Conservation (phyloP, 2,797 vertebrate species). For the Pseudochromis fuscus region DNA sequence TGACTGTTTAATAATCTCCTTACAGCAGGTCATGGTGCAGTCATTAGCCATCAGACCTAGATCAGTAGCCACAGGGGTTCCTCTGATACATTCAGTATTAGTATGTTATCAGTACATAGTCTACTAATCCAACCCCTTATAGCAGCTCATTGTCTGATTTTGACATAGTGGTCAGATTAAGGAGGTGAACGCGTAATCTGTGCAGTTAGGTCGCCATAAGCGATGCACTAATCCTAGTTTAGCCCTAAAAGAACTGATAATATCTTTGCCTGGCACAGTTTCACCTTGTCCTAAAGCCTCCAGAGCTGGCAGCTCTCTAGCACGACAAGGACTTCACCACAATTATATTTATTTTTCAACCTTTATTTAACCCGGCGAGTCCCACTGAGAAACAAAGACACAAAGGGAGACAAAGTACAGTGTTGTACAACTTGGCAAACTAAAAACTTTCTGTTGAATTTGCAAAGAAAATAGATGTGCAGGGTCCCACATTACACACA, state of each 20-base stretch:
- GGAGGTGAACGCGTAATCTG: conserved; percentile 64
- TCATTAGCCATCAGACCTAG: conserved; percentile 51
- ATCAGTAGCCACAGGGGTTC: conserved; percentile 34
- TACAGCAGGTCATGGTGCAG: conserved; percentile 19
- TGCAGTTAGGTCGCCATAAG: conserved; percentile 56
- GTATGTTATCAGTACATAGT: conserved; percentile 14
- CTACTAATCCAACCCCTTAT: conserved; percentile 26
- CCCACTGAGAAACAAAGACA: no score
- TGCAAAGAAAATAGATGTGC: no score
- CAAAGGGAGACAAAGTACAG: no score
- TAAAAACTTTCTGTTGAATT: no score
- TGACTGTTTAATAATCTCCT: conserved; percentile 50
- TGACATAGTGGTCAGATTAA: conserved; percentile 62
- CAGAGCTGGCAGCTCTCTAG: conserved; percentile 4
- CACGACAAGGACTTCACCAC: no score
- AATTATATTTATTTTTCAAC: no score
- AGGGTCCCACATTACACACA: background rate
- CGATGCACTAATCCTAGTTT: conserved; percentile 77
- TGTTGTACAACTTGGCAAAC: no score
- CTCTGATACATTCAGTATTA: conserved; percentile 31
- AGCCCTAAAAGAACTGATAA: conserved; percentile 58
- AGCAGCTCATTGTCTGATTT: conserved; percentile 66
- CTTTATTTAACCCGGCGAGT: no score
- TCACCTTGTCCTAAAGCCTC: conserved; percentile 43
- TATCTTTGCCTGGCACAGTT: conserved; percentile 53